Percentiles rank a stretch among this genome's conserved stretches.
Evolutionary conservation across 2,888 invertebrate genomes (phyloP).

Genomic region (Tinea semifulvella): DNA sequence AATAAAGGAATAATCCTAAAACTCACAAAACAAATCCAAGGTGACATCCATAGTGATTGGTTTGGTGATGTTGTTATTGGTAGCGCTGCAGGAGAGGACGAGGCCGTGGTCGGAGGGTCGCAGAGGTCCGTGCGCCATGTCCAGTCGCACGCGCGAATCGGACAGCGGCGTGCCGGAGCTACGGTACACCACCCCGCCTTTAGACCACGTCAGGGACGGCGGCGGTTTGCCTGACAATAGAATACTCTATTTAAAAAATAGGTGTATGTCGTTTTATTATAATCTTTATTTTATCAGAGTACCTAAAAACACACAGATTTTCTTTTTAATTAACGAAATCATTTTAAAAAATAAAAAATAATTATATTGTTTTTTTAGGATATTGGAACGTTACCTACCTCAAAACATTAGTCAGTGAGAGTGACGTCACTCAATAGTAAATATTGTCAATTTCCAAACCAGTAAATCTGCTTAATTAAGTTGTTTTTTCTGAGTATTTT

Average conservation of each 20-base stretch:
- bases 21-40: constrained; percentile 76
- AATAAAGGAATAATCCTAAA: background rate
- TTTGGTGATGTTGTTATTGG: constrained; percentile 73
- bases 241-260: constrained; percentile 7
- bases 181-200: constrained; percentile 70
- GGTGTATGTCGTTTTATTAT: too few species aligned
- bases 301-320: background rate
- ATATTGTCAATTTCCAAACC: too few species aligned
- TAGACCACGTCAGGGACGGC: constrained; percentile 73
- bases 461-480: too few species aligned
- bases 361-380: too few species aligned
- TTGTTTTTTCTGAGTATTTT: too few species aligned
- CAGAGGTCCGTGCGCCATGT: constrained; percentile 68
- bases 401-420: too few species aligned
- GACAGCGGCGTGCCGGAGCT: constrained; percentile 67
- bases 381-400: too few species aligned
- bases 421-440: too few species aligned
- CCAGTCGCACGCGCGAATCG: constrained; percentile 71
- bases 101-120: constrained; percentile 71
- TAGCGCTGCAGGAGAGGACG: constrained; percentile 72
- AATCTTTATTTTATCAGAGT: too few species aligned
- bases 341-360: too few species aligned
- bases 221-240: constrained; percentile 68
- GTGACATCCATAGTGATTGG: constrained; percentile 73
- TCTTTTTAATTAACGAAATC: too few species aligned